A percentile compares a stretch with the other conserved stretches of the same genome.
Conservation (phyloP, 2,113 vertebrate species). For the mouse (Mus musculus) region GRCm39 chr1:113246001-113246500, state of each 20-base stretch:
- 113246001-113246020: neutral
- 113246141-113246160: neutral
- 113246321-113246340: neutral
- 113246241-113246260: neutral
- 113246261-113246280: neutral
- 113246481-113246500: neutral
- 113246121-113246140: neutral
- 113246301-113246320: no score
- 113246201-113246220: neutral
- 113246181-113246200: neutral
- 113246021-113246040: neutral
- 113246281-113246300: neutral
- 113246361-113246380: neutral
- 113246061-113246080: neutral
- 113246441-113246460: neutral
- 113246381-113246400: neutral
- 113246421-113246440: neutral
- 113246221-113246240: neutral
- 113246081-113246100: neutral
- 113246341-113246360: neutral
- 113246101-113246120: neutral
- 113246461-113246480: neutral
- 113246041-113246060: neutral
- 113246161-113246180: neutral
- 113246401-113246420: neutral